phyloP scores from a whole-genome alignment of 2,888 invertebrate genomes.

The Synanthedon formicaeformis region DNA sequence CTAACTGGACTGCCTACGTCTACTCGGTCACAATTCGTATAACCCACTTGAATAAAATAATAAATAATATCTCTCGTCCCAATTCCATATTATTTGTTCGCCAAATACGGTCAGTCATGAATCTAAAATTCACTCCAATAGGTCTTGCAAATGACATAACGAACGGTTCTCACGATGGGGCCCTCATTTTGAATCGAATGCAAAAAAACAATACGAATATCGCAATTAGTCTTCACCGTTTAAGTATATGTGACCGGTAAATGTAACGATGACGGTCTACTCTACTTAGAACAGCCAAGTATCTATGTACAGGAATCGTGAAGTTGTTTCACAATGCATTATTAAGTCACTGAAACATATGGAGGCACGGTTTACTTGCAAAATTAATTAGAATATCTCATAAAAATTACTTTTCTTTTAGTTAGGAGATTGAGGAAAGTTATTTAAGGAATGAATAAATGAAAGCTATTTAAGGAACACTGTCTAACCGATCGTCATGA shows the following conservation, averaged over 20 bases:
- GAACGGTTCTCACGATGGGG: constrained; percentile 16
- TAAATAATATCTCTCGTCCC: neutral
- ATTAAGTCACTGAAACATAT: constrained; percentile 14
- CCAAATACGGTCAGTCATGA: neutral
- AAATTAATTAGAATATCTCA: too few species aligned
- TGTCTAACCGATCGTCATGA: too few species aligned
- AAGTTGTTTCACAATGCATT: constrained; percentile 30
- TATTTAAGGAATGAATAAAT: too few species aligned
- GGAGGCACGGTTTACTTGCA: constrained; percentile 5
- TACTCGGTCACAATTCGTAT: too few species aligned
- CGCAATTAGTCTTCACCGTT: constrained; percentile 30
- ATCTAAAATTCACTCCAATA: neutral
- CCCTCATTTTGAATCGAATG: neutral
- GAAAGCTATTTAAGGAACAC: too few species aligned
- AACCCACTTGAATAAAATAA: too few species aligned
- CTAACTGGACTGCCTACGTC: too few species aligned
- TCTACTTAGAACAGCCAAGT: constrained; percentile 12
- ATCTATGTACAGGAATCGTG: constrained; percentile 37
- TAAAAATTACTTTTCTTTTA: too few species aligned
- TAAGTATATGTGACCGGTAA: constrained; percentile 16
- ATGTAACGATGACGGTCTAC: constrained; percentile 36
- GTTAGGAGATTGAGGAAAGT: too few species aligned
- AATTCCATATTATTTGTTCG: neutral
- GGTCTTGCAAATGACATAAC: neutral
- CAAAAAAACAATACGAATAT: neutral